These are phyloP conservation scores for Pongo pygmaeus DNA, from an alignment of 2,113 vertebrate species.

Conservation along the genomic window DNA sequence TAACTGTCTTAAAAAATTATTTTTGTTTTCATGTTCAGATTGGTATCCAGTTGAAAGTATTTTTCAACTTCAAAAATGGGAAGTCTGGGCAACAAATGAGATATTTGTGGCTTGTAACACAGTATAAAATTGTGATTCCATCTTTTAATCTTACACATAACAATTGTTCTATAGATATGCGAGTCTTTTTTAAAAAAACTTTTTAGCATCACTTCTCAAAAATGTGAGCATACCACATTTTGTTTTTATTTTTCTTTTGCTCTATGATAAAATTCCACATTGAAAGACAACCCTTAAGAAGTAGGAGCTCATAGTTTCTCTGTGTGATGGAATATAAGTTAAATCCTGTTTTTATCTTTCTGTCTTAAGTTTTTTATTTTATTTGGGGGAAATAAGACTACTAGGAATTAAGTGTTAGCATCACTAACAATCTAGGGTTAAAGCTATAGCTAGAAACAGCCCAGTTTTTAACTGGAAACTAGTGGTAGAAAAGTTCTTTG, in stretches of 20 bases:
- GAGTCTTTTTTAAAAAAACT: background rate
- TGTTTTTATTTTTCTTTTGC: background rate
- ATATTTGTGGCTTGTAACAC: background rate
- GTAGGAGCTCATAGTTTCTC: slow-evolving; percentile 7
- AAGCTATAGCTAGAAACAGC: background rate
- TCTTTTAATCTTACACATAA: slow-evolving; percentile 35
- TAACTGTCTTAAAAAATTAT: background rate
- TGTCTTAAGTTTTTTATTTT: slow-evolving; percentile 27
- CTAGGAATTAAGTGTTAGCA: background rate
- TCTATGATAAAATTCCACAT: background rate
- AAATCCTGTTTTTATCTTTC: slow-evolving; percentile 24
- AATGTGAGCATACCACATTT: background rate
- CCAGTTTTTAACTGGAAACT: slow-evolving; percentile 4
- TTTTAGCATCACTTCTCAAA: slow-evolving; percentile 13
- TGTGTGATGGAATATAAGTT: background rate
- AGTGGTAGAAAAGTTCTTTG: slow-evolving; percentile 4
- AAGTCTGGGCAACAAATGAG: slow-evolving; percentile 44
- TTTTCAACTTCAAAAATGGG: slow-evolving; percentile 47
- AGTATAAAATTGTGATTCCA: slow-evolving; percentile 39
- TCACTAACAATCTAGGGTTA: background rate
- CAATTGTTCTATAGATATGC: background rate
- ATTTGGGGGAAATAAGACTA: background rate
- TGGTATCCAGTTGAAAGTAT: slow-evolving; percentile 37
- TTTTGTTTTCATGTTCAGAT: slow-evolving; percentile 54
- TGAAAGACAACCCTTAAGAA: slow-evolving; percentile 41